Percentiles rank a stretch among this genome's conserved stretches.
These are phyloP conservation scores for Tachypleus tridentatus DNA, from an alignment of 1,140 invertebrate species.

Conservation along the genomic window DNA sequence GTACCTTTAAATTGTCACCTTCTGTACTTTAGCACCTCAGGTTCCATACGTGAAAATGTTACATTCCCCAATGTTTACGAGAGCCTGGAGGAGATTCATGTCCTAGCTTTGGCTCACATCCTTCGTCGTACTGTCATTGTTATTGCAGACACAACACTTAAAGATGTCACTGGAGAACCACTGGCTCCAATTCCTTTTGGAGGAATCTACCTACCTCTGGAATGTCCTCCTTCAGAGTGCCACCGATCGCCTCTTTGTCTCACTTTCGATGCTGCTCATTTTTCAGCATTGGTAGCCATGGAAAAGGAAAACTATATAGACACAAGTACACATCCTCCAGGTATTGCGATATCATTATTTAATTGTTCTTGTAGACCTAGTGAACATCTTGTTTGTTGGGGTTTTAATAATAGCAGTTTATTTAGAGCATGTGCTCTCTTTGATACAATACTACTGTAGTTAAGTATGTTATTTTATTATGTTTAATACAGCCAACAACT, in stretches of 20 bases:
- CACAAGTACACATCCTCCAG: slow-evolving; percentile 25
- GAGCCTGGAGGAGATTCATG: slow-evolving; percentile 74
- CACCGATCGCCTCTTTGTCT: slow-evolving; percentile 62
- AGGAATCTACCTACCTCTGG: slow-evolving; percentile 74
- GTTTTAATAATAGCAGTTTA: too few species aligned
- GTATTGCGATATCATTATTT: slow-evolving; percentile 5
- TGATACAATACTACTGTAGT: too few species aligned
- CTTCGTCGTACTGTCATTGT: slow-evolving; percentile 71
- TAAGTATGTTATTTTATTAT: too few species aligned
- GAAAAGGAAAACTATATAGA: slow-evolving; percentile 34
- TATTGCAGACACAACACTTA: slow-evolving; percentile 69
- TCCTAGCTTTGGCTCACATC: slow-evolving; percentile 73
- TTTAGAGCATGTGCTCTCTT: too few species aligned
- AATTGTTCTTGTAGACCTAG: too few species aligned
- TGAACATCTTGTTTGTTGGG: too few species aligned
- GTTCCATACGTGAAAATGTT: slow-evolving; percentile 17
- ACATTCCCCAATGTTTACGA: slow-evolving; percentile 45
- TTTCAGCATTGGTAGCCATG: slow-evolving; percentile 73
- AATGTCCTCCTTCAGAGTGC: slow-evolving; percentile 53
- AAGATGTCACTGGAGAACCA: slow-evolving; percentile 65
- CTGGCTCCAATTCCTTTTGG: slow-evolving; percentile 83
- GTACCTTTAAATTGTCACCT: too few species aligned
- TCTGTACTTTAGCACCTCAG: slow-evolving; percentile 4
- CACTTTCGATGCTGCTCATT: slow-evolving; percentile 81
- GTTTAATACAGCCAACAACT: too few species aligned